Conservation (phyloP, 2,797 vertebrate species). For the Oophaga sylvatica region DNA sequence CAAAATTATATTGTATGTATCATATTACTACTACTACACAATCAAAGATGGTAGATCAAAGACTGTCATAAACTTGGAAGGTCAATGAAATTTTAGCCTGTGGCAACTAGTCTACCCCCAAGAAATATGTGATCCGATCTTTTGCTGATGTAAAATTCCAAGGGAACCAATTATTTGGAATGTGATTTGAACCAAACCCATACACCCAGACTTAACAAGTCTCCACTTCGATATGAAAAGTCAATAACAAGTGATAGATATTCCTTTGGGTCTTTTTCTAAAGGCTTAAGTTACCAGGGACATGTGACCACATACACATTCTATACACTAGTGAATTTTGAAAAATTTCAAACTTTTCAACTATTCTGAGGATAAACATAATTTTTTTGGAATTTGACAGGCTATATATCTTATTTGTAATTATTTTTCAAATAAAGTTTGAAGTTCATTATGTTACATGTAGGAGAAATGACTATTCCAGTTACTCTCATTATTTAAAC, state of each 20-base stretch:
- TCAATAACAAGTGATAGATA: constrained; percentile 49
- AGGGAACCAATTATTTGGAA: constrained; percentile 59
- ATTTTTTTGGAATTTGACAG: background rate
- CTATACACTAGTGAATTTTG: constrained; percentile 23
- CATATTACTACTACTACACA: background rate
- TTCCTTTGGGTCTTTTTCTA: constrained; percentile 51
- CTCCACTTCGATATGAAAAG: constrained; percentile 37
- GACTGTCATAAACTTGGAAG: constrained; percentile 30
- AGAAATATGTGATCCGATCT: constrained; percentile 39
- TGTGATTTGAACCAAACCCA: constrained; percentile 46
- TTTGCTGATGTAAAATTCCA: constrained; percentile 47
- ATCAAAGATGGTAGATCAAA: background rate
- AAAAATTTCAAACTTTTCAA: constrained; percentile 24
- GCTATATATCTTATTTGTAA: background rate
- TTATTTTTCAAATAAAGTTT: background rate
- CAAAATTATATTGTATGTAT: background rate
- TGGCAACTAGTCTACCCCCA: constrained; percentile 34
- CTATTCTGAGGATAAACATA: background rate
- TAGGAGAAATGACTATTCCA: too few species aligned
- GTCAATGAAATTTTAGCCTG: constrained; percentile 49
- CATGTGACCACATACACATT: background rate
- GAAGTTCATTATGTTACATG: too few species aligned
- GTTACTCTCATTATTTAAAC: too few species aligned
- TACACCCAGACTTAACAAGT: constrained; percentile 40
- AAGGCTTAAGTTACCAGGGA: constrained; percentile 31